These are phyloP conservation scores for Pandion haliaetus DNA, from an alignment of 2,113 vertebrate genomes.

Conservation along the genomic window DNA sequence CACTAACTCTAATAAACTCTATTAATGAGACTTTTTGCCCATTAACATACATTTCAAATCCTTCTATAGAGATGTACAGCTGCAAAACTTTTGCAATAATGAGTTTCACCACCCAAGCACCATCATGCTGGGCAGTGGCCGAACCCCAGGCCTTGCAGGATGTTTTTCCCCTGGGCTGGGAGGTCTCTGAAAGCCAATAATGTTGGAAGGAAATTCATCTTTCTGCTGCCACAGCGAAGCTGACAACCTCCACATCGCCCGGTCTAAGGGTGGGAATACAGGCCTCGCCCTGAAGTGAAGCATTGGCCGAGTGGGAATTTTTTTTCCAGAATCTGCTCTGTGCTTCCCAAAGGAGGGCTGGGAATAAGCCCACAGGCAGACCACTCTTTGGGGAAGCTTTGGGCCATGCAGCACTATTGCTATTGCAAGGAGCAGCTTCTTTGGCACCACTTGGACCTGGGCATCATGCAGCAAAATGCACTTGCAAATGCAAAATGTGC, in stretches of 20 bases:
- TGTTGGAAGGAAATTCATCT: not conserved
- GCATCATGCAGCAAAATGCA: not conserved
- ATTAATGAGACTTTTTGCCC: not conserved
- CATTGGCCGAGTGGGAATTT: rapidly evolving
- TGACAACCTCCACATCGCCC: rapidly evolving
- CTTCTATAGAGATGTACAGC: not conserved
- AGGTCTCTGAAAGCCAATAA: not conserved
- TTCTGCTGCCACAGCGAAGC: not conserved
- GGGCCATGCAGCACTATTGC: too few relatives aligned
- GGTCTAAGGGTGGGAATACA: rapidly evolving
- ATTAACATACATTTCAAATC: not conserved
- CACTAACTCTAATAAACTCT: not conserved
- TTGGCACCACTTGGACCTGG: not conserved
- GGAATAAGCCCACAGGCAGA: not conserved
- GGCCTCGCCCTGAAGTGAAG: not conserved
- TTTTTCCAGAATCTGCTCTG: not conserved
- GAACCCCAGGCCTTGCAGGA: not conserved
- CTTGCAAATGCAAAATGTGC: not conserved
- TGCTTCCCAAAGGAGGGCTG: not conserved
- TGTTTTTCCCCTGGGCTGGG: not conserved
- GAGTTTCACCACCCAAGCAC: rapidly evolving
- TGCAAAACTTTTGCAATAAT: not conserved
- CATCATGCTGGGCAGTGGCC: rapidly evolving
- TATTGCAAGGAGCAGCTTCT: not conserved
- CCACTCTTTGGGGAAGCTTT: not conserved